These are phyloP conservation scores for Micromys minutus DNA, from an alignment of 2,113 vertebrate species.

Conservation along the genomic window DNA sequence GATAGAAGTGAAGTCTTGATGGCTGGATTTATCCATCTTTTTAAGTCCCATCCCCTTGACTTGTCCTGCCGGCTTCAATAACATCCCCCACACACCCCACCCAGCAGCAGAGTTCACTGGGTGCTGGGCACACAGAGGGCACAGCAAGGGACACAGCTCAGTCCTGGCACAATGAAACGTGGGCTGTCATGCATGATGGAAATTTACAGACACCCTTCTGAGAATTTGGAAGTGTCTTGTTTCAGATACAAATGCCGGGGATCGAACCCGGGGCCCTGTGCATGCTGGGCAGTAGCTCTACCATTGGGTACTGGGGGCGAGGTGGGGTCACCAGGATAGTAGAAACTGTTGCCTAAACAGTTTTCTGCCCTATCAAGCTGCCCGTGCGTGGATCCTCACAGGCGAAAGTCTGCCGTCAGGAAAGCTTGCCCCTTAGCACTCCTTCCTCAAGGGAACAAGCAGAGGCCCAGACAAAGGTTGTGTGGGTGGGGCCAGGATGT, in stretches of 20 bases:
- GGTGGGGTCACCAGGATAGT: not conserved
- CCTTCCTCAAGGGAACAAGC: not conserved
- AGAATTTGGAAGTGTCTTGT: not conserved
- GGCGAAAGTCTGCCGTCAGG: not conserved
- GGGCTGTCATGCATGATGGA: no score
- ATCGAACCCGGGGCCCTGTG: not conserved
- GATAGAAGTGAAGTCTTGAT: not conserved
- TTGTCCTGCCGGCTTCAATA: not conserved
- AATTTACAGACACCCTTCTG: not conserved
- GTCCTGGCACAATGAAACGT: not conserved
- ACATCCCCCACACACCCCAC: not conserved
- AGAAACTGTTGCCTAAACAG: not conserved
- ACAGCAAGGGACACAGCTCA: not conserved
- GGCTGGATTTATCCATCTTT: not conserved
- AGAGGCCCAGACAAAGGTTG: not conserved
- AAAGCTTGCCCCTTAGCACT: not conserved
- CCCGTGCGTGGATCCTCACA: not conserved
- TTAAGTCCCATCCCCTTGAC: fast-evolving
- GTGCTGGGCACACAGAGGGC: not conserved
- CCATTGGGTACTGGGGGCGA: no score
- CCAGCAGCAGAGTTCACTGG: not conserved
- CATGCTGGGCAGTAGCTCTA: no score
- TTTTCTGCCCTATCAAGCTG: not conserved
- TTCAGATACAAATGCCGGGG: not conserved
- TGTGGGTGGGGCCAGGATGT: not conserved